These are phyloP conservation scores for Cerastis rubricosa DNA, from an alignment of 2,888 invertebrate genomes.

Conservation along the genomic window DNA sequence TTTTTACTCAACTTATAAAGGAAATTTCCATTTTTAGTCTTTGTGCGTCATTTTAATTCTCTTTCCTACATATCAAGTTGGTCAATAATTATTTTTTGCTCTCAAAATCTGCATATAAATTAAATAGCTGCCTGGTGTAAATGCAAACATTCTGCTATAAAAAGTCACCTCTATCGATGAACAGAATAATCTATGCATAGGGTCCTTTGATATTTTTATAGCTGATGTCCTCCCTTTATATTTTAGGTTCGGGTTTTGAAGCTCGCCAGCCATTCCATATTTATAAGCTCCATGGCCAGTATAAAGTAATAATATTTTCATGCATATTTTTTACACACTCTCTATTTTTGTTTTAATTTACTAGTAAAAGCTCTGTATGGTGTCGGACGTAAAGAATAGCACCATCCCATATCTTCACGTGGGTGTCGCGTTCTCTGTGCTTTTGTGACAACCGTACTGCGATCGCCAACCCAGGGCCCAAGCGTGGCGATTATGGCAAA, in stretches of 20 bases:
- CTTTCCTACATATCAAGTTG: background rate
- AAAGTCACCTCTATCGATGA: conserved; percentile 45
- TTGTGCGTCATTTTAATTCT: conserved; percentile 5
- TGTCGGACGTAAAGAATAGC: too few species aligned
- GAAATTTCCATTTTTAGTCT: background rate
- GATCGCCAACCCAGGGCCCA: too few species aligned
- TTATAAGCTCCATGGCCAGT: conserved; percentile 26
- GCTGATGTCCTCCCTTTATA: conserved; percentile 32
- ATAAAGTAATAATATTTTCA: conserved; percentile 17
- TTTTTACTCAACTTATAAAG: background rate
- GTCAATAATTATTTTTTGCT: conserved; percentile 8
- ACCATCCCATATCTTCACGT: too few species aligned
- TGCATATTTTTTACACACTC: conserved; percentile 19
- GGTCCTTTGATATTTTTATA: conserved; percentile 59
- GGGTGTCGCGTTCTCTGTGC: too few species aligned
- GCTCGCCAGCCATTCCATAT: conserved; percentile 40
- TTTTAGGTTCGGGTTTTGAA: conserved; percentile 40
- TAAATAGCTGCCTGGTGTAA: conserved; percentile 32
- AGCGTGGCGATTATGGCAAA: too few species aligned
- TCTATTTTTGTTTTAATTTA: background rate
- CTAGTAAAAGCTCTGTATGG: too few species aligned
- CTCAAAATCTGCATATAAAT: conserved; percentile 50
- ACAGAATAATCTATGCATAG: conserved; percentile 60
- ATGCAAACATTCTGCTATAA: conserved; percentile 32
- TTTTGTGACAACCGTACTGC: too few species aligned